Evolutionary conservation across 1,140 invertebrate genomes (phyloP).

Genomic region (Hycleus phaleratus): DNA sequence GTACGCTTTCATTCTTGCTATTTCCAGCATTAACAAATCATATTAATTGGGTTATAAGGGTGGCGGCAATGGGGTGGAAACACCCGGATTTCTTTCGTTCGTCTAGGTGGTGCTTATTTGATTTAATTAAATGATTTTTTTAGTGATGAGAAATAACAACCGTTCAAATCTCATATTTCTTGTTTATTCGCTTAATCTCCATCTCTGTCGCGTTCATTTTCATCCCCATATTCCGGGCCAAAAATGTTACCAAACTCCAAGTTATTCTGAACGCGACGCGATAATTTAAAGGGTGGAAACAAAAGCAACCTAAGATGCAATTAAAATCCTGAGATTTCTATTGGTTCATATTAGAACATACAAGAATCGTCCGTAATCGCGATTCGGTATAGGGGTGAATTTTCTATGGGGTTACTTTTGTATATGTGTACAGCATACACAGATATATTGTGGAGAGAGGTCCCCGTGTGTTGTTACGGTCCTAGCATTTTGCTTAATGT

Average conservation of each 20-base stretch:
- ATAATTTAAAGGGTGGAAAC: conserved; percentile 35
- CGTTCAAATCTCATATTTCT: neutral
- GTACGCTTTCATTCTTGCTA: conserved; percentile 15
- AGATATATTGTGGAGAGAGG: neutral
- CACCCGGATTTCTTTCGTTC: too few relatives aligned
- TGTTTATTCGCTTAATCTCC: too few relatives aligned
- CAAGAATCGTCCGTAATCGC: conserved; percentile 19
- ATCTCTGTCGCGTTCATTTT: too few relatives aligned
- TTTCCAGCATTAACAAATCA: conserved; percentile 4
- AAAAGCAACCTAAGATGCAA: conserved; percentile 40
- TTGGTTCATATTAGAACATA: conserved; percentile 24
- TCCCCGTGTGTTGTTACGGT: conserved; percentile 8
- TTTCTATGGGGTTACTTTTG: conserved; percentile 3
- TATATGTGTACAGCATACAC: too few relatives aligned
- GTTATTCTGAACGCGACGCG: conserved; percentile 6
- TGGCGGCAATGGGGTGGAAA: neutral
- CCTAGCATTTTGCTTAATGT: conserved; percentile 33
- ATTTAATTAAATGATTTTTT: conserved; percentile 25
- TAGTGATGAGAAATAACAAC: neutral
- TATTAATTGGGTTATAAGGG: conserved; percentile 3
- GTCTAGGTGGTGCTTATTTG: conserved; percentile 9
- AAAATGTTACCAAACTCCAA: neutral
- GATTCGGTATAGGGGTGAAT: conserved; percentile 24
- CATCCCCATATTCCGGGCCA: neutral
- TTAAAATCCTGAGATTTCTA: conserved; percentile 40